Evolutionary conservation across 2,888 invertebrate genomes (phyloP).

Genomic region (Esperia sulphurella): DNA sequence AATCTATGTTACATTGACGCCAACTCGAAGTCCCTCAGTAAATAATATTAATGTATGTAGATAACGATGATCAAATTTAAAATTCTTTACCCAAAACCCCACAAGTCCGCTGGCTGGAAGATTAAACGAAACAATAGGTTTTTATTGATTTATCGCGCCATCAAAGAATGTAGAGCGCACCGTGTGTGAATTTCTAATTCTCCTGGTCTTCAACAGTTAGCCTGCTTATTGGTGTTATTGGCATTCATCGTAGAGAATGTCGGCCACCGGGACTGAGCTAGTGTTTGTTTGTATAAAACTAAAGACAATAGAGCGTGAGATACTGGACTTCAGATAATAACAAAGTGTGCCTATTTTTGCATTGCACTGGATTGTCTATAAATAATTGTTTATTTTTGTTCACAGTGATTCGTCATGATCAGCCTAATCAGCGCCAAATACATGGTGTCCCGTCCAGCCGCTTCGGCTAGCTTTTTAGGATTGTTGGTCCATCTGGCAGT

Average conservation of each 20-base stretch:
- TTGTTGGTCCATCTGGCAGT: too few species aligned
- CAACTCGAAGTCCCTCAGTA: too few species aligned
- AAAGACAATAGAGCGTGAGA: conserved; percentile 39
- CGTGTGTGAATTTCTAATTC: conserved; percentile 17
- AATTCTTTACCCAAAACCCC: too few species aligned
- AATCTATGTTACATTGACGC: too few species aligned
- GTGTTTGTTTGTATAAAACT: conserved; percentile 22
- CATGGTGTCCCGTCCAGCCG: too few species aligned
- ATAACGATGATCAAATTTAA: too few species aligned
- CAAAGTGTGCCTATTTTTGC: conserved; percentile 11
- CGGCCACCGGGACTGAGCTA: conserved; percentile 44
- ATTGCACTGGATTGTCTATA: conserved; percentile 16
- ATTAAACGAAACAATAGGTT: neutral
- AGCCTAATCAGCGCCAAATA: too few species aligned
- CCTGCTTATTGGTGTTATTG: conserved; percentile 32
- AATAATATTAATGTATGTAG: too few species aligned
- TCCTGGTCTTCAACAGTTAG: conserved; percentile 17
- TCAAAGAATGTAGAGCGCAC: conserved; percentile 12
- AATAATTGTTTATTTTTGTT: too few species aligned
- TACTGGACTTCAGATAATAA: conserved; percentile 11
- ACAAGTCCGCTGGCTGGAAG: too few species aligned
- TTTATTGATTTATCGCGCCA: neutral
- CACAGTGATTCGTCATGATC: too few species aligned
- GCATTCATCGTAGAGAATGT: conserved; percentile 43
- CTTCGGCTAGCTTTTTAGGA: too few species aligned